Conservation (phyloP, 2,113 vertebrate species). For the Phrynocephalus versicolor region DNA sequence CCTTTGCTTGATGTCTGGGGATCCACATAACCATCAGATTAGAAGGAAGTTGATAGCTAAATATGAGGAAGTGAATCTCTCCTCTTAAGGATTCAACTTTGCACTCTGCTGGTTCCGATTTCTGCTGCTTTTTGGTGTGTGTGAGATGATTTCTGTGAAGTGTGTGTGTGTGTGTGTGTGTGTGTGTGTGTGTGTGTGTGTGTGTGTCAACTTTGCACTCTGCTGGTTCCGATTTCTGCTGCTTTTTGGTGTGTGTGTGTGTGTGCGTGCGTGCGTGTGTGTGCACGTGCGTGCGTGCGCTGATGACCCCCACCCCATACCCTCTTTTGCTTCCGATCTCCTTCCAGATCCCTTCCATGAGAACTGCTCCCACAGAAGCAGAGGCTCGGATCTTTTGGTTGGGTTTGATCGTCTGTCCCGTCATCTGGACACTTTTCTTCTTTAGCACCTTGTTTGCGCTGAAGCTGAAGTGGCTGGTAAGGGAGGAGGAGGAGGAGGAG, state of each 20-base stretch:
- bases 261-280: too few relatives aligned
- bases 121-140: not conserved
- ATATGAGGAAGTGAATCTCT: conserved; percentile 5
- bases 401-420: conserved; percentile 79
- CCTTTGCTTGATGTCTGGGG: not conserved
- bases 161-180: too few relatives aligned
- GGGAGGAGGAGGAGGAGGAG: not conserved
- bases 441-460: conserved; percentile 82
- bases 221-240: not conserved
- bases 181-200: too few relatives aligned
- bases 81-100: not conserved
- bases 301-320: not conserved
- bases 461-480: conserved; percentile 85
- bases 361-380: conserved; percentile 74
- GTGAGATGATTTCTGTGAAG: not conserved
- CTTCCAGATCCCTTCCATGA: conserved; percentile 61
- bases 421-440: conserved; percentile 81
- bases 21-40: not conserved
- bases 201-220: too few relatives aligned
- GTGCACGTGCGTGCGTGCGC: too few relatives aligned
- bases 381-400: conserved; percentile 89
- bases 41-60: not conserved
- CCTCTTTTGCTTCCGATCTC: too few relatives aligned
- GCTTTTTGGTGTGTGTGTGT: not conserved
- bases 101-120: not conserved